Base-by-base conservation (phyloP, 1,140 invertebrate species). In the Linepithema humile region DNA sequence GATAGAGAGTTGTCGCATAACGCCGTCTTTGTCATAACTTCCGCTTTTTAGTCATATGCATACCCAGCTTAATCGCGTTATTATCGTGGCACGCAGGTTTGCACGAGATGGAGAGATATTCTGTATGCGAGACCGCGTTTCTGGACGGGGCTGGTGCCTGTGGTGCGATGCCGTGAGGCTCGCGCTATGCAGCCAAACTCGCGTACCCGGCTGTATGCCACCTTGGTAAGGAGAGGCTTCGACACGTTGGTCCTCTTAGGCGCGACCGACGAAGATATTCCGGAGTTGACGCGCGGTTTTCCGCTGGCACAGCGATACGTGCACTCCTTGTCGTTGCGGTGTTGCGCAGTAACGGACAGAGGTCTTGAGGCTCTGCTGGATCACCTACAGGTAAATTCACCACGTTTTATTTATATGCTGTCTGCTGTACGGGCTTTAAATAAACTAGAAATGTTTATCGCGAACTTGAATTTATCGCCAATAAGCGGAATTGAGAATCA, bases 321-420 rank as follows among this genome's bases (percentile, higher is more conserved):
- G 72, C 96, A 97, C 88, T 97, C 97, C 67, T 95, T 98, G 48
- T 96, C 96, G 86, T 95, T 99, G 82, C 95, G 97, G 86, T 98
- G 97, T 92, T 98, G 97, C 82, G 98, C 97, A 83, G 96, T 99
- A 90, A 97, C 97, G 3, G 98, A 99, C 95, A 95, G 97, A 89
- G 98, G 98, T 3, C 94, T 99, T 82, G 98, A 99, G 94, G 96
- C 96, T 10, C 95, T 99, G 17, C 94, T 98, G 73, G 97, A 98
- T 94, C 97, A 98, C 94, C 94, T 97, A 60, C 97, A 97, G 96
- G 97, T 97, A 91, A 59, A 74, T 83, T 59, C 7, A 1, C 10
- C 26, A 48, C 2, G 6, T 5, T 73, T 35, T 38, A 3, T 20
- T 38, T 12, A 4, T 10, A 12, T 23, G 4, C 7, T 67, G 26